Conservation (phyloP, 53 echinoderm and acorn worm species). For the Stichopus horrens region DNA sequence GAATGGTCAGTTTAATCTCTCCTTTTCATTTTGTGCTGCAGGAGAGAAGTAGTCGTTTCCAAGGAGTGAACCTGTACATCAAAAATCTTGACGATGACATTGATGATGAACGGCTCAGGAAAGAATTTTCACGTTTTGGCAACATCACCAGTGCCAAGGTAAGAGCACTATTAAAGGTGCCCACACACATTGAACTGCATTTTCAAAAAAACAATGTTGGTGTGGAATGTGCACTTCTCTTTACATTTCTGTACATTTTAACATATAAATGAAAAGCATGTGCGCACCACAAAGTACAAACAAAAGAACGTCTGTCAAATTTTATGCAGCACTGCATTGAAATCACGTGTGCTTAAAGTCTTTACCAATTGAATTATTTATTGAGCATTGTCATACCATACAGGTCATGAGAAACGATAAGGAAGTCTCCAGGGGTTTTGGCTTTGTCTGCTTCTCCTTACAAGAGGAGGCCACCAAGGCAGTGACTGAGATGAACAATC, state of each 20-base stretch:
- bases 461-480: constrained; percentile 58
- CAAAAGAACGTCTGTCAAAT: no score
- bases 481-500: constrained; percentile 51
- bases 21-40: neutral
- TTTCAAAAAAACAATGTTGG: no score
- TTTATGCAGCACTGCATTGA: no score
- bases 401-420: constrained; percentile 52
- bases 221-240: no score
- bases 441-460: constrained; percentile 59
- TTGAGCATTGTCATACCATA: no score
- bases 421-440: constrained; percentile 50
- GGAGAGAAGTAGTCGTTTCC: constrained; percentile 87
- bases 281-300: no score
- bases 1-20: no score
- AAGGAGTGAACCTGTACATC: constrained; percentile 97
- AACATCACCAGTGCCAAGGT: constrained; percentile 98
- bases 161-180: neutral
- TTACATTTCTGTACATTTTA: no score
- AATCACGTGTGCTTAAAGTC: no score
- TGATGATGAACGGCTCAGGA: constrained; percentile 83
- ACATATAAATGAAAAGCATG: no score
- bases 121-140: constrained; percentile 88
- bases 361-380: no score
- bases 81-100: constrained; percentile 95
- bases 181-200: no score